Evolutionary conservation across 1,140 invertebrate species (phyloP), one percentile per base, ranked within the genome.

Genomic region (Littorina saxatilis): DNA sequence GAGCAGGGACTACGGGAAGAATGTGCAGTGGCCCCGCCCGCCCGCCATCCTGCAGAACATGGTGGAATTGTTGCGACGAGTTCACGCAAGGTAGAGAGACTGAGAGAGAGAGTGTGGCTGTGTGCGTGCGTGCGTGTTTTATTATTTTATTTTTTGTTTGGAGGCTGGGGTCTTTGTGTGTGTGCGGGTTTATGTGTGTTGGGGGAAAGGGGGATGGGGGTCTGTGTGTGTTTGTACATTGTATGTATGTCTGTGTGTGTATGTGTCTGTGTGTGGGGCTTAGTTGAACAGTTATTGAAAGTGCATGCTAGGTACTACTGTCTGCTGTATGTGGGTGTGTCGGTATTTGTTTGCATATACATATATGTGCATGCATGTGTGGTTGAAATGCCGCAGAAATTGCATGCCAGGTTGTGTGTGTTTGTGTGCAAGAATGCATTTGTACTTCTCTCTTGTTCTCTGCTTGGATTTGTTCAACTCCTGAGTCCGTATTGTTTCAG

Each of bases 11-110:
- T 96, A 95, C 88, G 97, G 97, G 5, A 97, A 96, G 90, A 94
- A 93, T 82, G 92, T 97, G 32, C 91, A 93, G 61, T 99, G 98
- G 98, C 97, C 97, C 0, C 90, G 92, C 29, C 94, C 96, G 23
- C 96, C 96, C 35, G 92, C 94, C n/a, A 94, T 95, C 0, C 93
- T 96, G 1, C 92, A 94, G 63, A 86, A 92, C 13, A 94, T 95
- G 3, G 94, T 95, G 2, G 68, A 82, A 7, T 68, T 90, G 63
- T 82, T 94, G 35, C 88, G 92, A 47, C 90, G 84, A 80, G 87
- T 90, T 15, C 91, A 92, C 84, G 81, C 84, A 17, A 91, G 91
- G 92, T 93, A 23, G 68, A 23, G 68, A 40, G 68, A 23, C 7
- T 4, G 68, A 2, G 68, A 40, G 68, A 23, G 17, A 17, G 32